Evolutionary conservation across 1,140 invertebrate species (phyloP), one percentile per base, ranked within the genome.

Genomic region (Cydia amplana): DNA sequence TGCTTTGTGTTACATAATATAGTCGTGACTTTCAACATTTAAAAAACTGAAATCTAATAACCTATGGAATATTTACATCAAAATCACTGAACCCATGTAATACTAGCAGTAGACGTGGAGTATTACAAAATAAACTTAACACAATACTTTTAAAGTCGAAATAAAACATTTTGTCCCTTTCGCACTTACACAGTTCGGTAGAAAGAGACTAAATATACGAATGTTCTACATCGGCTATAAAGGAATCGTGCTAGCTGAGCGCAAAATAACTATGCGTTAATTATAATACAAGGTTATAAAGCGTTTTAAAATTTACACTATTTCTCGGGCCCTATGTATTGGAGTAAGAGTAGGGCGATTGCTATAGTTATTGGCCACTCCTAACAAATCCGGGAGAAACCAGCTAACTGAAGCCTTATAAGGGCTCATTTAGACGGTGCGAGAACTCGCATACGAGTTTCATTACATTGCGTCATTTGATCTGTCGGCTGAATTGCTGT

Each of bases 1-100:
- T 49, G 46, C 46, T 1, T 14, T 16, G 46, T 49, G 28, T 28
- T 28, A 28, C 28, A 28, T 2, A 28, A 25, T 12, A 43, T 43
- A 36, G 36, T 40, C 36, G 1, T 40, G 36, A 9, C 7, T 40
- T 40, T 9, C 14, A 60, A n/a, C 1, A 23, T 23, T 60, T 20
- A 7, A 18, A n/a, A 51, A 14, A 51, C n/a, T 70, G 64, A 3
- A n/a, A n/a, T n/a, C n/a, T 46, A 74, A 79, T 60, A 20, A 60
- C 55, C 55, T 12, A 23, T 60, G 18, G 12, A 23, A 20, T 60
- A 60, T 23, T 23, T 60, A 60, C n/a, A 60, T 60, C 0, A 20
- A 10, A 60, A 60, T 60, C 20, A 60, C 20, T 60, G 55, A 60
- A 60, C 55, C n/a, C 49, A 18, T 60, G 55, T 23, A 60, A 23